Conservation (phyloP, 2,113 vertebrate species). For the Dicrurus megarhynchus region DNA sequence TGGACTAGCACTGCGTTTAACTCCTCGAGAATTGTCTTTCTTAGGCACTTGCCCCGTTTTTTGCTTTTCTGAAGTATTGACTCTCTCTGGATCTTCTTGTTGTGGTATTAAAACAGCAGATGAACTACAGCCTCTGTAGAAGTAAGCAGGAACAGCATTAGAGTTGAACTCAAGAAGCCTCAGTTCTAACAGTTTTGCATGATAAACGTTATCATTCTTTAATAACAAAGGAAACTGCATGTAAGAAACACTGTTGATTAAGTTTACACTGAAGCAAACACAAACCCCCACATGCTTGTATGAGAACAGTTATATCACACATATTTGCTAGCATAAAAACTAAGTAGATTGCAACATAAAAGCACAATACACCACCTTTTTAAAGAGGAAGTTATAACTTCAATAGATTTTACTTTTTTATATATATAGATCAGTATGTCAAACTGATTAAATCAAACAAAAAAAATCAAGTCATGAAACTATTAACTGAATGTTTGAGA, state of each 20-base stretch:
- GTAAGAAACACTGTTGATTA: neutral
- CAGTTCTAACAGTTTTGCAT: neutral
- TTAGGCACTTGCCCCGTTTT: conserved; percentile 88
- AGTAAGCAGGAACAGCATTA: conserved; percentile 62
- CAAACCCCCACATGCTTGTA: neutral
- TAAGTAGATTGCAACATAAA: neutral
- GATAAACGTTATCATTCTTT: neutral
- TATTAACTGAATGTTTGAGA: neutral
- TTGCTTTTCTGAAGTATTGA: conserved; percentile 88
- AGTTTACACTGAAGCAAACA: neutral
- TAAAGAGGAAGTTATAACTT: neutral
- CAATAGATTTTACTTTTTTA: neutral
- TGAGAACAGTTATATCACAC: neutral
- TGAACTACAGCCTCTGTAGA: conserved; percentile 88
- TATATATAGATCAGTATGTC: neutral
- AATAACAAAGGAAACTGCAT: neutral
- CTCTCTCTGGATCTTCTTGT: conserved; percentile 88
- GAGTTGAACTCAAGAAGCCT: neutral
- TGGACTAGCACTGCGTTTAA: conserved; percentile 92
- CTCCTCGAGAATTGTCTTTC: conserved; percentile 88
- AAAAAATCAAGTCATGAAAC: neutral
- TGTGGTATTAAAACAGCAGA: conserved; percentile 87
- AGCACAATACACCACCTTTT: neutral
- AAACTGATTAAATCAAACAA: neutral
- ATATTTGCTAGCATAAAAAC: neutral